Conservation (phyloP, 92 coral and sea anemone species). For the Parazoanthus swiftii region DNA sequence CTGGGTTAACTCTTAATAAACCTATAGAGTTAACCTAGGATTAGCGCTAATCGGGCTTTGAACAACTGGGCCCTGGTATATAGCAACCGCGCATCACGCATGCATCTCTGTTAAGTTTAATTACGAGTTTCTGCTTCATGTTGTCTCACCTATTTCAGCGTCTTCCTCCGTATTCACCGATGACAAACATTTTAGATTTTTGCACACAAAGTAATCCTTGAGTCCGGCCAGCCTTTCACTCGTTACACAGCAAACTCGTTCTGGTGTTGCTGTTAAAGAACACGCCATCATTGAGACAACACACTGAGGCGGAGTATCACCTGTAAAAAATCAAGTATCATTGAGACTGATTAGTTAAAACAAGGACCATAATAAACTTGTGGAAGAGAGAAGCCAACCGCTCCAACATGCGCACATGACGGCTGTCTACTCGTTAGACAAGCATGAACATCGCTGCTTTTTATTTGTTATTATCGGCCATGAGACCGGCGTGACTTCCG, state of each 20-base stretch:
- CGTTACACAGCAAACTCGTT: not conserved
- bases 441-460: too few relatives aligned
- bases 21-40: too few relatives aligned
- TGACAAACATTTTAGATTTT: not conserved
- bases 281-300: not conserved
- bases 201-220: conserved; percentile 59
- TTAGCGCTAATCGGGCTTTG: too few relatives aligned
- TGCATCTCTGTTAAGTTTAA: not conserved
- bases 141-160: not conserved
- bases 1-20: too few relatives aligned
- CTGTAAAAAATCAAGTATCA: not conserved
- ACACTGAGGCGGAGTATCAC: not conserved
- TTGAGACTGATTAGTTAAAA: too few relatives aligned
- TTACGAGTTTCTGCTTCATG: not conserved
- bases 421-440: too few relatives aligned
- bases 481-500: too few relatives aligned
- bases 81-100: too few relatives aligned
- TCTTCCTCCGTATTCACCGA: not conserved
- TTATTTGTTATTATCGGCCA: too few relatives aligned
- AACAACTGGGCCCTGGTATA: too few relatives aligned
- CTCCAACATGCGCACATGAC: too few relatives aligned
- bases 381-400: too few relatives aligned
- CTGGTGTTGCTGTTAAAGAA: not conserved
- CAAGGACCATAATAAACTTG: not conserved
- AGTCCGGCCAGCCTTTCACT: conserved; percentile 65